Evolutionary conservation across 2,888 invertebrate species (phyloP).

Genomic region (Tanytarsus gracilentus): DNA sequence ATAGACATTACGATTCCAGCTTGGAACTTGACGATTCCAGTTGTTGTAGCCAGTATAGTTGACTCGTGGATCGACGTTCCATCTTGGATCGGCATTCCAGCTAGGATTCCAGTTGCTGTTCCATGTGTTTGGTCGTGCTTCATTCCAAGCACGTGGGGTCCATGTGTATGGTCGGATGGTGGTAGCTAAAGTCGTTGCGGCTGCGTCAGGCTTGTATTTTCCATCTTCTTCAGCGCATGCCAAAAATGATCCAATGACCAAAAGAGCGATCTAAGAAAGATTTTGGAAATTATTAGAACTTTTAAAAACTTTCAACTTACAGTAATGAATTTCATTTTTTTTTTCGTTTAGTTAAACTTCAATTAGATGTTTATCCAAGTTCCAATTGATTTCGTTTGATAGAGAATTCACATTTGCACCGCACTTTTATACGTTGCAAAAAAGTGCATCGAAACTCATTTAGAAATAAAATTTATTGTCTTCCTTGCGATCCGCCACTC

Average conservation of each 20-base stretch:
- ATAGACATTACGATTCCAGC: too few species aligned
- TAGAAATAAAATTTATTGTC: constrained; percentile 3
- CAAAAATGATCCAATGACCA: not conserved
- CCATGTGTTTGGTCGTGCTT: not conserved
- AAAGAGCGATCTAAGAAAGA: not conserved
- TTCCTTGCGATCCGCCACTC: not conserved
- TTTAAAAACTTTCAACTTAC: not conserved
- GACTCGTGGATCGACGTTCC: too few species aligned
- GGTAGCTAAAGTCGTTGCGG: not conserved
- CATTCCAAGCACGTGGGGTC: not conserved
- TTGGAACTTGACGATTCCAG: too few species aligned
- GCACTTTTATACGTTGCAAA: not conserved
- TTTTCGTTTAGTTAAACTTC: not conserved
- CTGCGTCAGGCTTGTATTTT: constrained; percentile 17
- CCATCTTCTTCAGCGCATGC: constrained; percentile 13
- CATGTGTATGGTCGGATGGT: not conserved
- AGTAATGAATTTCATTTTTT: not conserved
- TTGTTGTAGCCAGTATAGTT: too few species aligned
- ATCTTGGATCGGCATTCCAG: not conserved
- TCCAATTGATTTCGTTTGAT: constrained; percentile 7
- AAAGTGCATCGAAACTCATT: not conserved
- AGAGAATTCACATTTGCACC: not conserved
- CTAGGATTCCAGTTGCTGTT: not conserved
- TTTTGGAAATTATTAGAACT: not conserved
- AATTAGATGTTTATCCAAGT: not conserved